phyloP scores from a whole-genome alignment of 2,113 vertebrate genomes.

The Penelope pileata region DNA sequence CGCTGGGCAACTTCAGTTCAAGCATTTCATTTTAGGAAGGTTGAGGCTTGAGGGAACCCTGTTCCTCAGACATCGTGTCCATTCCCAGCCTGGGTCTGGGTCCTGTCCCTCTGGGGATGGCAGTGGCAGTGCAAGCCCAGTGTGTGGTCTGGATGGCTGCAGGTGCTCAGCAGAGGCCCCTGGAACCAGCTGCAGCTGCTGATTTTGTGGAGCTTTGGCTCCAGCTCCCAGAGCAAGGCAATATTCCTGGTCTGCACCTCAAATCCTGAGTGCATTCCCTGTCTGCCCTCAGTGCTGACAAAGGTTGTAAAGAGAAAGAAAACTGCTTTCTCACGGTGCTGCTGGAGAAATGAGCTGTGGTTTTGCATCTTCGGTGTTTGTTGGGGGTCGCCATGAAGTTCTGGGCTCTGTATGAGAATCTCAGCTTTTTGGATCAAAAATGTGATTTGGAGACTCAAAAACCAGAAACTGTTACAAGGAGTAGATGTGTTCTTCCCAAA shows the following conservation, averaged over 20 bases:
- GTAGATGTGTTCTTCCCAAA: not conserved
- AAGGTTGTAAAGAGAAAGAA: not conserved
- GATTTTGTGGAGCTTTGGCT: not conserved
- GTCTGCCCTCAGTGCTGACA: not conserved
- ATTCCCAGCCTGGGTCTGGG: not conserved
- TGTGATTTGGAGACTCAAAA: not conserved
- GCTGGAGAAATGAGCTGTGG: not conserved
- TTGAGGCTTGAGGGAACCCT: not conserved
- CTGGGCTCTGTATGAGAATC: not conserved
- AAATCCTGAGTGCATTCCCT: not conserved
- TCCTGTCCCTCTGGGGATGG: not conserved
- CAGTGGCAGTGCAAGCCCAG: fast-evolving
- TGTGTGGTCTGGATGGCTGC: not conserved
- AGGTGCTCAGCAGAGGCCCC: not conserved
- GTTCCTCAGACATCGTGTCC: not conserved
- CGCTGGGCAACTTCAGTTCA: not conserved
- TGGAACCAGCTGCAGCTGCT: not conserved
- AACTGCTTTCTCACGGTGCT: not conserved
- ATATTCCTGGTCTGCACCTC: not conserved
- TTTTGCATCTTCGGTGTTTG: not conserved
- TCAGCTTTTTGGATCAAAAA: not conserved
- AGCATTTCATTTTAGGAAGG: not conserved
- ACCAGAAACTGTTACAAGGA: not conserved
- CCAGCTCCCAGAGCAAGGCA: not conserved
- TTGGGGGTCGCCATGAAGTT: not conserved